Base-by-base conservation (phyloP, 64 coral and sea anemone species). In the Dendrophyllia cribrosa region DNA sequence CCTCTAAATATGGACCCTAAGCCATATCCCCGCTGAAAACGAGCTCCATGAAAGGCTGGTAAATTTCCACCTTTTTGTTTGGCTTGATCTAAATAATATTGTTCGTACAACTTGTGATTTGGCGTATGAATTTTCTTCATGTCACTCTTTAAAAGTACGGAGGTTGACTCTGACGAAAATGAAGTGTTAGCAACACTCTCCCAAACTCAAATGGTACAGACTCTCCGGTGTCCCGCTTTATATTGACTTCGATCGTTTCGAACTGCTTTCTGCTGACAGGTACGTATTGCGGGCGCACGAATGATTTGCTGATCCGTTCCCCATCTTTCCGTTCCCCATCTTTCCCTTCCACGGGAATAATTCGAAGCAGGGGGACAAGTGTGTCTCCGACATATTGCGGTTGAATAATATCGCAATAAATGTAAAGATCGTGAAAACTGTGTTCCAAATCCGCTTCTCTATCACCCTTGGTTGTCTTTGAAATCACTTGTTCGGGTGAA, bases 151-250 rank as follows among this genome's bases (percentile, higher is more conserved):
- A 83, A 4, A 83, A 59, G 61, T 85, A 67, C 43, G 60, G 19
- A 21, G 61, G 82, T 60, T 23, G 67, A 10, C 43, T 61, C 63
- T 85, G 61, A 62, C 61, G 43, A 85, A 85, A 85, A 66, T 85
- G 82, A 43, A 85, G 82, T 50, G 62, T 61, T 14, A 85, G 24
- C 60, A 85, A 67, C 82, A 85, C 60, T 68, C 51, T 68, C 62
- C 82, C 82, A 12, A 66, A 85, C 15, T 85, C 82, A 66, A 85
- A 68, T 69, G 82, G 59, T 14, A 85, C 82, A 17, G 34, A 49
- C 26, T 48, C 13, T 68, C 82, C 82, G 15, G 82, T 69, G 82
- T 85, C 82, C 10, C 66, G 60, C 62, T 85, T 85, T 63, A 85
- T 69, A 85, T 85, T 85, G 43, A 85, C 46, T 69, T 85, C 25